These are phyloP conservation scores for Amiota mariae DNA, from an alignment of 2,888 invertebrate genomes.

Conservation along the genomic window DNA sequence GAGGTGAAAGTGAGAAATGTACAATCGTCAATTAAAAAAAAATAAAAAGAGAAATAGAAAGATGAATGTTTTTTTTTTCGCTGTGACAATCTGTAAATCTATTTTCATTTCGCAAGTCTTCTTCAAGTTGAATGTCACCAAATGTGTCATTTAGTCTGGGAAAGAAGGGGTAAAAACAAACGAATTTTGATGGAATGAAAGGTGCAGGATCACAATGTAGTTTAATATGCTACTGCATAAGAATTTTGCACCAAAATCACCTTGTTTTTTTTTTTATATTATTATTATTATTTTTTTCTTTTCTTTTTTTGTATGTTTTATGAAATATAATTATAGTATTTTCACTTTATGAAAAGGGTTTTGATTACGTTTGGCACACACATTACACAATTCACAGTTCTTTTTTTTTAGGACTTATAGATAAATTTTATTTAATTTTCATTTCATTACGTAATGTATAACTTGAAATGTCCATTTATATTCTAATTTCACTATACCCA, in stretches of 20 bases:
- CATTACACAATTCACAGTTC: background rate
- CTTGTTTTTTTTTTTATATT: too few species aligned
- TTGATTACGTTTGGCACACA: background rate
- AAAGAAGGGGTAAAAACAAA: background rate
- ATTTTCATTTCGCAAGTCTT: slow-evolving; percentile 14
- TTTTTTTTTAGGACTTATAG: background rate
- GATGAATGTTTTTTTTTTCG: slow-evolving; percentile 3
- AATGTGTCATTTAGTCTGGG: slow-evolving; percentile 5
- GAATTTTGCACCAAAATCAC: background rate
- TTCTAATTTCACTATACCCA: background rate
- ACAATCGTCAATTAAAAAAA: background rate
- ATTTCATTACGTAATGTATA: too few species aligned
- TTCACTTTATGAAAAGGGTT: background rate
- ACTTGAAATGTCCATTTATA: too few species aligned
- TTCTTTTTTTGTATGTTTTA: background rate
- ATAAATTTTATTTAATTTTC: background rate
- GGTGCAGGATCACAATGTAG: background rate
- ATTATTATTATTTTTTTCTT: background rate
- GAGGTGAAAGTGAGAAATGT: background rate
- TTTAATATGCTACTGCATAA: background rate
- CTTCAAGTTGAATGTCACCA: slow-evolving; percentile 31
- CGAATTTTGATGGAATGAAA: background rate
- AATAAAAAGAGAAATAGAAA: background rate
- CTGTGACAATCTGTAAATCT: slow-evolving; percentile 25
- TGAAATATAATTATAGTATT: background rate